Conservation (phyloP, 2,113 vertebrate genomes). For the Cyprinodon variegatus region DNA sequence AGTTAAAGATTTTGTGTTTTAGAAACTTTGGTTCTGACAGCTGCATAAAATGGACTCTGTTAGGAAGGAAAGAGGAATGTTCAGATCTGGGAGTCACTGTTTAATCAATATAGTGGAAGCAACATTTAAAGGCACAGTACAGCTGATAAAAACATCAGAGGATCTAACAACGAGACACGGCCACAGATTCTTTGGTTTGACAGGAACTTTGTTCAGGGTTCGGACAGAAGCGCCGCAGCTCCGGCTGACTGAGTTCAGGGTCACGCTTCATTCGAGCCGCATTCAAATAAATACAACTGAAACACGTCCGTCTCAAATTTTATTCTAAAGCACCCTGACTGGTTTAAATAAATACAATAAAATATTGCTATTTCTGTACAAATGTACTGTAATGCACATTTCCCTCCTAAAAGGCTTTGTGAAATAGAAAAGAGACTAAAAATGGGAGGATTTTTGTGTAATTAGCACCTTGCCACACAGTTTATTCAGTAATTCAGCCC, state of each 20-base stretch:
- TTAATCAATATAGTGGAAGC: constrained; percentile 76
- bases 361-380: constrained; percentile 85
- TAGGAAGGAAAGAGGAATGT: constrained; percentile 52
- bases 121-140: constrained; percentile 73
- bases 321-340: constrained; percentile 79
- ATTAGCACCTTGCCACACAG: constrained; percentile 72
- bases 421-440: constrained; percentile 61
- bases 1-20: background rate
- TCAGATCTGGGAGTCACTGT: constrained; percentile 73
- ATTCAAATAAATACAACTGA: constrained; percentile 79
- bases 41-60: constrained; percentile 12
- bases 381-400: constrained; percentile 81
- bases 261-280: constrained; percentile 53
- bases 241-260: constrained; percentile 50
- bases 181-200: constrained; percentile 68
- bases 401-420: constrained; percentile 66
- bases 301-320: constrained; percentile 73
- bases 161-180: constrained; percentile 62
- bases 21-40: background rate
- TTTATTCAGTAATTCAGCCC: constrained; percentile 50
- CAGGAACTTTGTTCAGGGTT: constrained; percentile 53
- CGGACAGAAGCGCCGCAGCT: constrained; percentile 63
- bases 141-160: constrained; percentile 66
- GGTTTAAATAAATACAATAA: constrained; percentile 86
- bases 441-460: constrained; percentile 59